Evolutionary conservation across 2,797 vertebrate species (phyloP), one percentile per base, ranked within the genome.

Genomic region (Thripadectes ignobilis): DNA sequence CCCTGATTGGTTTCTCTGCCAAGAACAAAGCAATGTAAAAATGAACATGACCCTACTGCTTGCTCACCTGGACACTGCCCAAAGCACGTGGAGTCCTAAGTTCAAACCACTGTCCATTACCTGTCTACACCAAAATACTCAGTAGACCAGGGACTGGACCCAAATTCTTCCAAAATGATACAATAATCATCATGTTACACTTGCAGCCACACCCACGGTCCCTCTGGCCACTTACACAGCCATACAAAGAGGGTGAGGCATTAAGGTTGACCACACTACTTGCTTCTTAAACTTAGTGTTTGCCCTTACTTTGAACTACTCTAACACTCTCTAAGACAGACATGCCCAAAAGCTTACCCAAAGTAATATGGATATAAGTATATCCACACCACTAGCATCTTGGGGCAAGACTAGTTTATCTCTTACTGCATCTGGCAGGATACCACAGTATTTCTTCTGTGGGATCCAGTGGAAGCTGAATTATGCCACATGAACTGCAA

Each of bases 201-300:
- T 32, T 49, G 51, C 46, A 87, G 34, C 23, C 34, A 12, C 0
- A 0, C 24, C 51, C 18, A 34, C 4, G 20, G n/a, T 27, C 57
- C 32, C 39, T 51, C 54, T 8, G 18, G 38, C 18, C 32, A 55
- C 36, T 76, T 10, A 48, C 14, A 43, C 3, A 48, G 32, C 2
- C 5, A 4, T 21, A 75, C 10, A 61, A 41, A 74, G 13, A 76
- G 12, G 27, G 14, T 8, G 11, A 45, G 26, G 12, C 30, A 73
- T 66, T 66, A 62, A 66, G 32, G 13, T 1, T 79, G 18, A 32
- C 41, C 41, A 68, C 6, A 11, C 11, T 51, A 34, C 11, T 58
- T 68, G 21, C 22, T 79, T 65, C 32, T 55, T 58, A 41, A 61
- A 45, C 11, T 69, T 34, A 57, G 18, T 46, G 30, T 67, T n/a